A percentile compares a stretch with the other conserved stretches of the same genome.
Conservation (phyloP, 2,113 vertebrate species). For the Haemorhous mexicanus region DNA sequence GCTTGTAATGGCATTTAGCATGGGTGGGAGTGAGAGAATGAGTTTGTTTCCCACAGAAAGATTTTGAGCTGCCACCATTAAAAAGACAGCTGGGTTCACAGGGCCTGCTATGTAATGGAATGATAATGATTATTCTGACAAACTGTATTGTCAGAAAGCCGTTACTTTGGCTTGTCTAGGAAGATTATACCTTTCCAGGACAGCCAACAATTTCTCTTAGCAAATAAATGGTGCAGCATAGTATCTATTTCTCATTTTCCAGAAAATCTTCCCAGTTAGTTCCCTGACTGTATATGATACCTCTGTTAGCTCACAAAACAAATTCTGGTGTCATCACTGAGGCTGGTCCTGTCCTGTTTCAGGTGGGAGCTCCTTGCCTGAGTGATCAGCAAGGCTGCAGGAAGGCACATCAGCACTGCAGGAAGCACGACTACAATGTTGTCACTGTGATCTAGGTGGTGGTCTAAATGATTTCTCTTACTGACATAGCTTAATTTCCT, state of each 20-base stretch:
- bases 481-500: background rate
- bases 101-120: background rate
- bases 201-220: background rate
- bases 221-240: background rate
- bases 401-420: background rate
- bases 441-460: background rate
- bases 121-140: background rate
- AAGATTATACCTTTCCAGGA: constrained; percentile 46
- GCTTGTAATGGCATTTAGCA: constrained; percentile 19
- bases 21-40: constrained; percentile 11
- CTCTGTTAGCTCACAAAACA: background rate
- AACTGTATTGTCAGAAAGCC: constrained; percentile 13
- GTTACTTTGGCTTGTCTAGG: constrained; percentile 19
- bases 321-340: background rate
- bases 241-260: background rate
- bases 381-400: background rate
- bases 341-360: background rate
- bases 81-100: constrained; percentile 18
- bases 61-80: background rate
- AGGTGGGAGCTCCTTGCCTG: background rate
- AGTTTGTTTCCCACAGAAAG: background rate
- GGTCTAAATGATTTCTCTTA: background rate
- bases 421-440: rapidly evolving
- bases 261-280: background rate
- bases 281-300: background rate